Conservation (phyloP, 2,888 invertebrate species). For the Adineta ricciae region DNA sequence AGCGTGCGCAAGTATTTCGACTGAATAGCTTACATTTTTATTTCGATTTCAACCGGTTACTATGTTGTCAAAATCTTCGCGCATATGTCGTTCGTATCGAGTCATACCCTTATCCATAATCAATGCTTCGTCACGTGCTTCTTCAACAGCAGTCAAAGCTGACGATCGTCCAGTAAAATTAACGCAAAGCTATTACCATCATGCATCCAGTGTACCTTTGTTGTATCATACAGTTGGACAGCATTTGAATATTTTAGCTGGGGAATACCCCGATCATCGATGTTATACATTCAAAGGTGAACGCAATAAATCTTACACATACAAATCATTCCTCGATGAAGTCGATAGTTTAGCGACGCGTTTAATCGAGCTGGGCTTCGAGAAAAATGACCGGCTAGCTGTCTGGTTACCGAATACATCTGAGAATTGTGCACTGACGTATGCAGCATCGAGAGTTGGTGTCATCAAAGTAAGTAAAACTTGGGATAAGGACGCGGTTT, state of each 20-base stretch:
- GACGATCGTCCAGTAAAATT: background rate
- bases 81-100: background rate
- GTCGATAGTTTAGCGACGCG: slow-evolving; percentile 26
- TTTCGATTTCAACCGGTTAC: background rate
- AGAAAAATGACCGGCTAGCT: slow-evolving; percentile 29
- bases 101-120: background rate
- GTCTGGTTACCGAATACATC: slow-evolving; percentile 29
- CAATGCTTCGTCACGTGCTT: background rate
- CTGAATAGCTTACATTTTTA: no score
- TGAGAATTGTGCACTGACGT: slow-evolving; percentile 19
- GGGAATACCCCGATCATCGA: background rate
- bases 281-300: slow-evolving; percentile 5
- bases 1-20: no score
- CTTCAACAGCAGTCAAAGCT: background rate
- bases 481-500: no score
- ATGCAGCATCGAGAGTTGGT: slow-evolving; percentile 23
- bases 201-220: background rate
- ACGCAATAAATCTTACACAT: slow-evolving; percentile 1
- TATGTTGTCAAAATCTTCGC: background rate
- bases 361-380: slow-evolving; percentile 8
- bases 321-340: slow-evolving; percentile 17
- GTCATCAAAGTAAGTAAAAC: background rate
- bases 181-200: background rate
- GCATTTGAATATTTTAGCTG: background rate
- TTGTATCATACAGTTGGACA: background rate